phyloP scores from a whole-genome alignment of 92 coral and sea anemone species.

The Actinostola sp. region DNA sequence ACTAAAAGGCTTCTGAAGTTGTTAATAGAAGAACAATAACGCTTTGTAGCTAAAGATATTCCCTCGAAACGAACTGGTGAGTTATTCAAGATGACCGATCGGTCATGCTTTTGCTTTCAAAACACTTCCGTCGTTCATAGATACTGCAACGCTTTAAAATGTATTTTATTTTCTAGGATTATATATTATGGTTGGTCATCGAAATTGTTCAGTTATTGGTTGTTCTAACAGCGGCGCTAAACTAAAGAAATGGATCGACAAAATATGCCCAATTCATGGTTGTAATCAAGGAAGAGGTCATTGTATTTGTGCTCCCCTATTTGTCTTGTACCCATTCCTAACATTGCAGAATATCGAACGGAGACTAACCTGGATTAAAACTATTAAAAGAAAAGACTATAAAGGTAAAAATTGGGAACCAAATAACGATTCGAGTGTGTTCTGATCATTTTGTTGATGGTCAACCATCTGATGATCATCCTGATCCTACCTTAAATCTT shows the following conservation, averaged over 20 bases:
- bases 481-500: conserved; percentile 52
- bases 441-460: conserved; percentile 52
- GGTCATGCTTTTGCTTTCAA: too few relatives aligned
- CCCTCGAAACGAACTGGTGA: too few relatives aligned
- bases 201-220: conserved; percentile 56
- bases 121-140: too few relatives aligned
- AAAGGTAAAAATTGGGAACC: conserved; percentile 63
- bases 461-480: conserved; percentile 46
- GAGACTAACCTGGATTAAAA: conserved; percentile 55
- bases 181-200: conserved; percentile 58
- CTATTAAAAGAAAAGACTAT: conserved; percentile 51
- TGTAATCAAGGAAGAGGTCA: conserved; percentile 56
- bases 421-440: conserved; percentile 56
- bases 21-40: too few relatives aligned
- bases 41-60: too few relatives aligned
- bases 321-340: conserved; percentile 53
- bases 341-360: conserved; percentile 39
- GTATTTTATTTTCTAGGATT: too few relatives aligned
- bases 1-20: too few relatives aligned
- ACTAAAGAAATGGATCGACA: conserved; percentile 53
- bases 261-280: conserved; percentile 40
- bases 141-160: too few relatives aligned
- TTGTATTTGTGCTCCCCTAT: conserved; percentile 56
- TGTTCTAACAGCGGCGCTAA: conserved; percentile 67
- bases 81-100: too few relatives aligned